These are phyloP conservation scores for Zonitis immaculata DNA, from an alignment of 2,888 invertebrate genomes.

Conservation along the genomic window DNA sequence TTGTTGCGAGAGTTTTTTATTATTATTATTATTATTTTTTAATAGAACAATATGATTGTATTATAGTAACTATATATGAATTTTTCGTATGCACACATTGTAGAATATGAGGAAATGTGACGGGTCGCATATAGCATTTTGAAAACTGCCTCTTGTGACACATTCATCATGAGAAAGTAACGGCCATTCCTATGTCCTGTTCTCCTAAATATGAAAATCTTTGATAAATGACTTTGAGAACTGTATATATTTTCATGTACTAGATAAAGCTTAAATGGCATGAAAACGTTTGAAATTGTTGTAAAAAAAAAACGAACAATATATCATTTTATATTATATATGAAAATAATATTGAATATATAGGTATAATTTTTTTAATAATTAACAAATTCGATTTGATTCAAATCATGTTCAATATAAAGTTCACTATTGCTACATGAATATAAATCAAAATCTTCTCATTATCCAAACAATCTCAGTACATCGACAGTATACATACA, in stretches of 20 bases:
- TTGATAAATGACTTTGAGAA: conserved; percentile 26
- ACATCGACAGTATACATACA: conserved; percentile 28
- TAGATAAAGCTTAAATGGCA: conserved; percentile 6
- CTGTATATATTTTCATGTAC: conserved; percentile 13
- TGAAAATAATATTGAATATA: background rate
- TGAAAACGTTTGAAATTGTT: background rate
- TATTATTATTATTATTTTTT: no score
- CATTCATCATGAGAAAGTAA: conserved; percentile 36
- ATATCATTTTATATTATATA: background rate
- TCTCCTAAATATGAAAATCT: conserved; percentile 26
- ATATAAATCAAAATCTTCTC: conserved; percentile 33
- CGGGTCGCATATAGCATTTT: conserved; percentile 39
- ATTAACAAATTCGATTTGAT: background rate
- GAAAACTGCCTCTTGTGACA: conserved; percentile 37
- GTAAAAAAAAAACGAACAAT: background rate
- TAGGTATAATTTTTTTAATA: background rate
- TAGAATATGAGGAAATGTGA: conserved; percentile 37
- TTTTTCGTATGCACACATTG: conserved; percentile 34
- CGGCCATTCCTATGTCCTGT: conserved; percentile 22
- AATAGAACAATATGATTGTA: no score
- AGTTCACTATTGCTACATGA: background rate
- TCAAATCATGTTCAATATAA: background rate
- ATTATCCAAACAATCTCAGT: conserved; percentile 35
- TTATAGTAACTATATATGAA: conserved; percentile 9
- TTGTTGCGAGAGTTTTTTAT: no score